Percentiles rank a stretch among this genome's conserved stretches.
phyloP scores from a whole-genome alignment of 2,888 invertebrate genomes.

The Caenorhabditis becei region DNA sequence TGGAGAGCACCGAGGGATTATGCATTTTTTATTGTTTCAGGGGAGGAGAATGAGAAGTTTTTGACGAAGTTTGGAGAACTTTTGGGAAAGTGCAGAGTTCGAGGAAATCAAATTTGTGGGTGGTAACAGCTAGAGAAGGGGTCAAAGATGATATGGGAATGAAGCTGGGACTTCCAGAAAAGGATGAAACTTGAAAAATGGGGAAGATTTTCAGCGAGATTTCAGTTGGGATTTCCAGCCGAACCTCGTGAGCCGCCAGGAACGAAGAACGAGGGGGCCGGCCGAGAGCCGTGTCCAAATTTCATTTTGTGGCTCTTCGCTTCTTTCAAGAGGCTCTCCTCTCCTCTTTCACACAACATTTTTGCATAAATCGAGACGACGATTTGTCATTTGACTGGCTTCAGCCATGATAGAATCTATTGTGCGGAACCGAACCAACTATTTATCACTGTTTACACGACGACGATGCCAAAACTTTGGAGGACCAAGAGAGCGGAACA shows the following conservation, averaged over 20 bases:
- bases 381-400: conserved; percentile 27
- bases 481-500: not conserved
- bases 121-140: not conserved
- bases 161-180: not conserved
- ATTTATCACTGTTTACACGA: conserved; percentile 8
- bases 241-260: conserved; percentile 14
- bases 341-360: conserved; percentile 16
- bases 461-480: not conserved
- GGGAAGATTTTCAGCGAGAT: not conserved
- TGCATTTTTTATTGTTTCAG: conserved; percentile 18
- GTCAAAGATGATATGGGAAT: not conserved
- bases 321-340: conserved; percentile 18
- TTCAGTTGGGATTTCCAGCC: not conserved
- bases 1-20: conserved; percentile 4
- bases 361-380: conserved; percentile 49
- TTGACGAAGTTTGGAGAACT: not conserved
- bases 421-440: conserved; percentile 7
- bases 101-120: not conserved
- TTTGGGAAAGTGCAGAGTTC: not conserved
- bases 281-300: conserved; percentile 25
- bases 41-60: conserved; percentile 7
- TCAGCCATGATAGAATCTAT: conserved; percentile 21
- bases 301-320: conserved; percentile 41
- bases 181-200: no score
- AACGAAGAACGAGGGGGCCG: not conserved